These are phyloP conservation scores for Argyra leucocephala DNA, from an alignment of 2,888 invertebrate genomes.

Conservation along the genomic window DNA sequence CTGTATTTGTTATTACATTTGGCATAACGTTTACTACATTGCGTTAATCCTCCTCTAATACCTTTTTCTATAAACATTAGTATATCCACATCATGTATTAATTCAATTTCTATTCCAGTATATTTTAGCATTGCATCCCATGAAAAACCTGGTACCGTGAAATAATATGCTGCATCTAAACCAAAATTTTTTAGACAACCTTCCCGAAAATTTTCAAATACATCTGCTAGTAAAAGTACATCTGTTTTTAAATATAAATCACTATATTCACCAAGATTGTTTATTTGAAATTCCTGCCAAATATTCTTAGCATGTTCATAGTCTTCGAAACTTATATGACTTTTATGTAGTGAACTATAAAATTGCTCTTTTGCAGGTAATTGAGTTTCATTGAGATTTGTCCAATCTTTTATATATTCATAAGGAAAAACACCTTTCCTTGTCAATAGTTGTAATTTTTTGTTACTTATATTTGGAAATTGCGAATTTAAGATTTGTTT, in stretches of 20 bases:
- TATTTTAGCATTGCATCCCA: conserved; percentile 30
- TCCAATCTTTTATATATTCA: conserved; percentile 14
- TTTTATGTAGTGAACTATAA: conserved; percentile 9
- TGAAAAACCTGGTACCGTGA: conserved; percentile 28
- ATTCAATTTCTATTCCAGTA: conserved; percentile 19
- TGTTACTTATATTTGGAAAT: not conserved
- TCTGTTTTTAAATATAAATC: conserved; percentile 33
- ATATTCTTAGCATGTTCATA: conserved; percentile 29
- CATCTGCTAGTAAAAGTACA: conserved; percentile 32
- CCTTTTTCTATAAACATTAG: conserved; percentile 11
- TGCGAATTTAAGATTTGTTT: conserved; percentile 10
- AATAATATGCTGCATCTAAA: conserved; percentile 30
- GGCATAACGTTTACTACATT: conserved; percentile 11
- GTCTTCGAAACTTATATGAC: conserved; percentile 13
- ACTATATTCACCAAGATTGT: conserved; percentile 32
- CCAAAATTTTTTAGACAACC: conserved; percentile 8
- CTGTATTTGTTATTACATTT: conserved; percentile 15
- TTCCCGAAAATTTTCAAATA: conserved; percentile 24
- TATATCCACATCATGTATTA: conserved; percentile 18
- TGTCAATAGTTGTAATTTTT: conserved; percentile 9
- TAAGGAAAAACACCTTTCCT: conserved; percentile 15
- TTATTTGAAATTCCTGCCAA: conserved; percentile 30
- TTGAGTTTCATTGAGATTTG: conserved; percentile 10
- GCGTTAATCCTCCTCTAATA: conserved; percentile 15
- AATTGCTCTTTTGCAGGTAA: conserved; percentile 13